Evolutionary conservation across 2,797 vertebrate species (phyloP).

Genomic region (Anomalospiza imberbis): DNA sequence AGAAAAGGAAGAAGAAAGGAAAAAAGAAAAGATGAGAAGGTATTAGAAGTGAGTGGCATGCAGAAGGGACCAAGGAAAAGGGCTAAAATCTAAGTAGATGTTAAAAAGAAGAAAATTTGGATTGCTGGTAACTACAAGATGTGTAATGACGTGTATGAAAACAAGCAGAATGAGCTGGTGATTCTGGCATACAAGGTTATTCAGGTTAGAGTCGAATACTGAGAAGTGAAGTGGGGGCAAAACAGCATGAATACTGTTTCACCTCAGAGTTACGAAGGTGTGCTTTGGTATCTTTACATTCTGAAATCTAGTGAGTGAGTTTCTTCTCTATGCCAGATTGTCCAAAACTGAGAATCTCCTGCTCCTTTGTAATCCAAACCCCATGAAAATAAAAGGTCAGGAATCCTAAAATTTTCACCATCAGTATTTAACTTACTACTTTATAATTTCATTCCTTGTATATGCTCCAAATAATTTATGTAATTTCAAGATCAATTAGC

Average conservation of each 20-base stretch:
- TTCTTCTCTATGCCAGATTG: constrained; percentile 4
- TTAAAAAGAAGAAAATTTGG: constrained; percentile 70
- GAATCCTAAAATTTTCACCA: constrained; percentile 55
- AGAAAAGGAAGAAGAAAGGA: constrained; percentile 60
- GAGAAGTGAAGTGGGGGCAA: background rate
- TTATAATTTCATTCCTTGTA: background rate
- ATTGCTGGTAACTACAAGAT: constrained; percentile 64
- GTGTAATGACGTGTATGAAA: constrained; percentile 71
- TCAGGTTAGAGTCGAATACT: constrained; percentile 36
- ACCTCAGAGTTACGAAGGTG: constrained; percentile 26
- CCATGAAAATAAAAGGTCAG: background rate
- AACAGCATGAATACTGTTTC: constrained; percentile 34
- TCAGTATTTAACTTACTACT: constrained; percentile 46
- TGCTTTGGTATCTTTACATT: background rate
- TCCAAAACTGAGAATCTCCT: constrained; percentile 25
- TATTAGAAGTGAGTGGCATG: constrained; percentile 80
- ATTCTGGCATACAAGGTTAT: constrained; percentile 59
- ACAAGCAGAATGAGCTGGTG: constrained; percentile 65
- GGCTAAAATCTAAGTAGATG: constrained; percentile 66
- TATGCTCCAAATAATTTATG: constrained; percentile 1
- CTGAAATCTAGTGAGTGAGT: background rate
- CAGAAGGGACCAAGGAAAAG: constrained; percentile 71
- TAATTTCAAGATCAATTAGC: constrained; percentile 2
- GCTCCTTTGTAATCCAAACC: background rate
- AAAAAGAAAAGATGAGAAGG: constrained; percentile 63